phyloP scores from a whole-genome alignment of 2,797 vertebrate genomes.

The Pyrocephalus nanus region DNA sequence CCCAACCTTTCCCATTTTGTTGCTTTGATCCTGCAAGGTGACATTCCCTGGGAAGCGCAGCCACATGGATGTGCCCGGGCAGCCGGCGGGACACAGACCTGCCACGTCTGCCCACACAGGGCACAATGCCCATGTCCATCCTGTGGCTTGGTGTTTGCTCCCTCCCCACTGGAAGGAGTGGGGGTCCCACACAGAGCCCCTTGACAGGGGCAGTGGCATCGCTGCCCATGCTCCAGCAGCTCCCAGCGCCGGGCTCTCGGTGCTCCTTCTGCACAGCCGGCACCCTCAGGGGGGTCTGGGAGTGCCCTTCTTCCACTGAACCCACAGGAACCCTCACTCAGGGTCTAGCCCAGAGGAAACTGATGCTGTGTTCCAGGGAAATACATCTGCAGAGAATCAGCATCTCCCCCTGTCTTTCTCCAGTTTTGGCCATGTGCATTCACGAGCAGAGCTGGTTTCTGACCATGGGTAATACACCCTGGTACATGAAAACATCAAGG shows the following conservation, averaged over 20 bases:
- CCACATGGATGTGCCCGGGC: rapidly evolving
- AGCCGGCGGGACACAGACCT: too few relatives aligned
- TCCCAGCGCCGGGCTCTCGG: rapidly evolving
- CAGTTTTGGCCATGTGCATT: rapidly evolving
- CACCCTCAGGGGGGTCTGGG: neutral
- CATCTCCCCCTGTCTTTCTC: neutral
- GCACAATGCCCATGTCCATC: rapidly evolving
- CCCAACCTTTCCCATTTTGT: rapidly evolving
- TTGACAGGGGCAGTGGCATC: neutral
- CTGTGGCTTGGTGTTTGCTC: neutral
- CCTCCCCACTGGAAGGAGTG: too few relatives aligned
- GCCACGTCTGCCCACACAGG: rapidly evolving
- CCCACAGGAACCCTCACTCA: neutral
- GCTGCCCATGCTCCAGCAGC: neutral
- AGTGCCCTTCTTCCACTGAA: too few relatives aligned
- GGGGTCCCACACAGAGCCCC: neutral
- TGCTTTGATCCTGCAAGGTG: neutral
- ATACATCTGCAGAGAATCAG: rapidly evolving
- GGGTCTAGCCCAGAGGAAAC: neutral
- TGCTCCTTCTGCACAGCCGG: too few relatives aligned
- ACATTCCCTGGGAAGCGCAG: neutral
- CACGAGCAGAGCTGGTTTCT: rapidly evolving
- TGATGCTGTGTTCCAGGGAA: neutral
- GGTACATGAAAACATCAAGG: neutral
- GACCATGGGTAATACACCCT: neutral